Evolutionary conservation across 2,888 invertebrate species (phyloP).

Genomic region (Drosophila recens): DNA sequence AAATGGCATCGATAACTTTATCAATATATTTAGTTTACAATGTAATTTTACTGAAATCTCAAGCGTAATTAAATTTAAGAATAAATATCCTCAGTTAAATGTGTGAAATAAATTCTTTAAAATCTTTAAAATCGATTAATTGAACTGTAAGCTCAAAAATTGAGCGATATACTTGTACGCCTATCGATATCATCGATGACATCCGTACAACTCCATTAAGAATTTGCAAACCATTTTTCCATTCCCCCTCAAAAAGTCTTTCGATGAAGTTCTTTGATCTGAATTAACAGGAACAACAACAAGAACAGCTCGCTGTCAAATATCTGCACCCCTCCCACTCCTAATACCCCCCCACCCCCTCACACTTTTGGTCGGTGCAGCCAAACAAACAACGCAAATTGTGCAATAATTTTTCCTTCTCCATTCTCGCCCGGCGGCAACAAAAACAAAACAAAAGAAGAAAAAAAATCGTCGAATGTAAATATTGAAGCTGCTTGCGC

Average conservation of each 20-base stretch:
- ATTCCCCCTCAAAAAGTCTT: background rate
- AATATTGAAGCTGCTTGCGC: slow-evolving; percentile 41
- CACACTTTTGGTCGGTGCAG: background rate
- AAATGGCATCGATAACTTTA: too few relatives aligned
- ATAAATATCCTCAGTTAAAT: too few relatives aligned
- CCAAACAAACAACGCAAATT: slow-evolving; percentile 39
- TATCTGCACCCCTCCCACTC: background rate
- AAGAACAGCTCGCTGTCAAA: slow-evolving; percentile 20
- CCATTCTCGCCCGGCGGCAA: background rate
- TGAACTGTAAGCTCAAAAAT: background rate
- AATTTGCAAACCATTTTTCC: slow-evolving; percentile 10
- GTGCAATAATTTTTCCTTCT: slow-evolving; percentile 35
- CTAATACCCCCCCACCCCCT: background rate
- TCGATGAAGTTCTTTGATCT: slow-evolving; percentile 44
- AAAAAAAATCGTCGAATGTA: slow-evolving; percentile 24
- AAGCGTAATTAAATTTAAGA: too few relatives aligned
- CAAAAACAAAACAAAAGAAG: background rate
- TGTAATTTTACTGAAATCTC: too few relatives aligned
- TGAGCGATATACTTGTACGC: background rate
- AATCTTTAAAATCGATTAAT: too few relatives aligned
- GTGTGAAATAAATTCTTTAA: too few relatives aligned
- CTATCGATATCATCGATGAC: slow-evolving; percentile 15
- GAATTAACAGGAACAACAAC: slow-evolving; percentile 6
- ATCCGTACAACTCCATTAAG: background rate
- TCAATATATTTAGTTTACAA: too few relatives aligned